Conservation (phyloP, 2,888 invertebrate species). For the Pteria penguin region DNA sequence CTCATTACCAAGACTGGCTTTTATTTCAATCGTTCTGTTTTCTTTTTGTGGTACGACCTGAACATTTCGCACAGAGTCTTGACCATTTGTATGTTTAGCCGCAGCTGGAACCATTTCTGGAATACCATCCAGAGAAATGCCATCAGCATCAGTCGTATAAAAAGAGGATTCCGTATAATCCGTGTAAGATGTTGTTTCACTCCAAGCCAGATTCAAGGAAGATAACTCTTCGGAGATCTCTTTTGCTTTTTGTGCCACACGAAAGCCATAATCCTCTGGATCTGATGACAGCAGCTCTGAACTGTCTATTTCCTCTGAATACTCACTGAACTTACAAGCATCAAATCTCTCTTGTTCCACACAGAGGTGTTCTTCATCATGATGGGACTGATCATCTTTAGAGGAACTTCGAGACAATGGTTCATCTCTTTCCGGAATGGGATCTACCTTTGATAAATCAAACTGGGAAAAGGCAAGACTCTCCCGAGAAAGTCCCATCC, state of each 20-base stretch:
- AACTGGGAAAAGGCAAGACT: constrained; percentile 24
- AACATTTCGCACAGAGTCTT: not conserved
- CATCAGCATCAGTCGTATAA: not conserved
- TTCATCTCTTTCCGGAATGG: constrained; percentile 24
- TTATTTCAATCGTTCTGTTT: not conserved
- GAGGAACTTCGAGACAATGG: constrained; percentile 8
- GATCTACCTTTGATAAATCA: constrained; percentile 7
- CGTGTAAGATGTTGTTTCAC: not conserved
- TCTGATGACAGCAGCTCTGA: constrained; percentile 17
- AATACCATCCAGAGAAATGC: not conserved
- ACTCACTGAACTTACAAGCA: not conserved
- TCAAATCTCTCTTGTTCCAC: not conserved
- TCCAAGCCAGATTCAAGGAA: constrained; percentile 24
- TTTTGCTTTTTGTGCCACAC: constrained; percentile 14
- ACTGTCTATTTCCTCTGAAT: constrained; percentile 9
- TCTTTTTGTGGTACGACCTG: not conserved
- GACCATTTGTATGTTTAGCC: constrained; percentile 18
- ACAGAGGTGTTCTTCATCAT: not conserved
- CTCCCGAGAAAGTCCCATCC: constrained; percentile 19
- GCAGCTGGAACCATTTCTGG: constrained; percentile 30
- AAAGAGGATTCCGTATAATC: not conserved
- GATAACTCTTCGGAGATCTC: constrained; percentile 18
- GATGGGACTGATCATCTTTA: constrained; percentile 5
- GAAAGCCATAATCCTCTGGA: constrained; percentile 9
- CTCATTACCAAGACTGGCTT: not conserved